phyloP scores from a whole-genome alignment of 2,888 invertebrate genomes.

The Hirtodrosophila confusa region DNA sequence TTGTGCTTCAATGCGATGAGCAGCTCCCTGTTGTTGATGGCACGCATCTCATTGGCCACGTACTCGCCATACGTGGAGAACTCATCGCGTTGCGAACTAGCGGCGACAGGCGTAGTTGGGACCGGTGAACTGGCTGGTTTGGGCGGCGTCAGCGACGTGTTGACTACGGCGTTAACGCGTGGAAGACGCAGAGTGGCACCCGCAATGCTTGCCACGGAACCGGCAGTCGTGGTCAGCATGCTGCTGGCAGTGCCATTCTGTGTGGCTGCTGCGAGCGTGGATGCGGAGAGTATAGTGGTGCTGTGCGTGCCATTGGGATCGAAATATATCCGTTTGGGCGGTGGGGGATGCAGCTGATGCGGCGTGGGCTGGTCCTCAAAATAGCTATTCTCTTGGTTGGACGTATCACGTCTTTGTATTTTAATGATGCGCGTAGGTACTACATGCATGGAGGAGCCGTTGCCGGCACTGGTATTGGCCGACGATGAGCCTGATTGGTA shows the following conservation, averaged over 20 bases:
- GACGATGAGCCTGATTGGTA: conserved; percentile 58
- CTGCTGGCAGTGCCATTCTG: conserved; percentile 54
- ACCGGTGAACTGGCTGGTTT: conserved; percentile 46
- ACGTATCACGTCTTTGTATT: conserved; percentile 80
- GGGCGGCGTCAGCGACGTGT: conserved; percentile 42
- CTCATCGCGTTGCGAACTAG: conserved; percentile 84
- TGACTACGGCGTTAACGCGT: conserved; percentile 55
- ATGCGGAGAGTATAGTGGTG: conserved; percentile 69
- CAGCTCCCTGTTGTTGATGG: conserved; percentile 86
- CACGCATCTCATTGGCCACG: conserved; percentile 86
- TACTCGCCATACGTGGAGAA: conserved; percentile 87
- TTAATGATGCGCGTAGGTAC: conserved; percentile 81
- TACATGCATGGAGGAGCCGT: conserved; percentile 49
- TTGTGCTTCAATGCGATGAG: conserved; percentile 86
- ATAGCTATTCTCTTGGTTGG: conserved; percentile 70
- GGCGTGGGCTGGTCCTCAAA: conserved; percentile 72
- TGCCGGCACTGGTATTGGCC: conserved; percentile 27
- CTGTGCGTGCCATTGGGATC: conserved; percentile 70
- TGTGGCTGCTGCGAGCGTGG: conserved; percentile 51
- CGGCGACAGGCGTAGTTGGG: conserved; percentile 37
- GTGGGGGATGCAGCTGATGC: conserved; percentile 62
- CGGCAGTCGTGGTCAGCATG: conserved; percentile 42
- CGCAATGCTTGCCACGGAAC: conserved; percentile 29
- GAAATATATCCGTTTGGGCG: conserved; percentile 76
- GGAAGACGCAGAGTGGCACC: conserved; percentile 59